Percentiles rank a stretch among this genome's conserved stretches.
phyloP scores from a whole-genome alignment of 92 coral and sea anemone species.

The Phenganax marumi region DNA sequence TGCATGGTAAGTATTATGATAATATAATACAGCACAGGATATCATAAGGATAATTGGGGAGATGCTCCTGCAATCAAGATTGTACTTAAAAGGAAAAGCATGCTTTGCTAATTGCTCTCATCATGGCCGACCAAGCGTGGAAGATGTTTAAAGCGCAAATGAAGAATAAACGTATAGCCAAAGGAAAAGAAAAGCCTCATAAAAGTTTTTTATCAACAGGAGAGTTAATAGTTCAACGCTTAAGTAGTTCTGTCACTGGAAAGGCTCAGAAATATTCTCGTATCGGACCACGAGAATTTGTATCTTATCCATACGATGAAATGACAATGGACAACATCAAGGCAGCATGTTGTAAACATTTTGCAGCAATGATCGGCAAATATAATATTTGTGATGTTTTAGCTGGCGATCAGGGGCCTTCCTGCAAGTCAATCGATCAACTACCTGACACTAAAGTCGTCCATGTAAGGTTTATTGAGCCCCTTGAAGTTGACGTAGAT shows the following conservation, averaged over 20 bases:
- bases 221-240: too few relatives aligned
- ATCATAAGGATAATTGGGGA: too few relatives aligned
- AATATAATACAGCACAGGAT: too few relatives aligned
- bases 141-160: neutral
- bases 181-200: neutral
- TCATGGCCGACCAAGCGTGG: neutral
- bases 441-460: neutral
- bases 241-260: too few relatives aligned
- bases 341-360: neutral
- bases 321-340: neutral
- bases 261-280: too few relatives aligned
- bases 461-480: neutral
- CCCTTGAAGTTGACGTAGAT: neutral
- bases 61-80: too few relatives aligned
- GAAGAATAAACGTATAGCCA: neutral
- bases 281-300: too few relatives aligned
- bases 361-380: neutral
- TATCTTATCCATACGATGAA: neutral
- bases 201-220: too few relatives aligned
- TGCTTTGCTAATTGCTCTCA: too few relatives aligned
- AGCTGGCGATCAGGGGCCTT: conserved; percentile 2
- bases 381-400: neutral
- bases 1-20: too few relatives aligned
- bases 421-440: neutral
- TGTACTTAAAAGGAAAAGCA: too few relatives aligned